These are phyloP conservation scores for Aurelia aurita complex sp. Pacific DNA, from an alignment of 30 jellyfish, hydroid and myxozoan genomes.

Conservation along the genomic window DNA sequence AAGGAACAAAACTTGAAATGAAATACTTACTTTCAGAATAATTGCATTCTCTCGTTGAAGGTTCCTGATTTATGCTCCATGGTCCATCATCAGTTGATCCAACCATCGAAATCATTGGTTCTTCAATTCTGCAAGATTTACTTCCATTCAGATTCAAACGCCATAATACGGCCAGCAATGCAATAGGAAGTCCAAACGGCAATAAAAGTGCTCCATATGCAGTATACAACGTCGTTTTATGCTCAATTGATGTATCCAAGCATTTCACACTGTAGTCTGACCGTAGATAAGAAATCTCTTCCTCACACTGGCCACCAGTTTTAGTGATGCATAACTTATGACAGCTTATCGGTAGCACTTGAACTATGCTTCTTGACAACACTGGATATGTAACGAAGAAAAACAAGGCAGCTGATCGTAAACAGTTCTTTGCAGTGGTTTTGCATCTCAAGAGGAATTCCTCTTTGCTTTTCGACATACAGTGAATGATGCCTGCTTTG, in stretches of 20 bases:
- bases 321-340: conserved; percentile 14
- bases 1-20: too few species aligned
- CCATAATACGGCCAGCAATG: background rate
- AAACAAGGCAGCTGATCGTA: conserved; percentile 13
- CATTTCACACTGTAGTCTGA: conserved; percentile 47
- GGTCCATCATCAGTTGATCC: too few species aligned
- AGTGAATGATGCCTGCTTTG: background rate
- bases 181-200: conserved; percentile 39
- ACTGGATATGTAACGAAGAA: conserved; percentile 55
- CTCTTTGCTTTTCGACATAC: background rate
- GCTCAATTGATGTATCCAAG: background rate
- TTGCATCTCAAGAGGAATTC: background rate
- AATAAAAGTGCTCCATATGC: conserved; percentile 34
- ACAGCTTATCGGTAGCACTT: conserved; percentile 45
- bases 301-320: conserved; percentile 3
- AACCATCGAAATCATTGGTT: background rate
- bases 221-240: background rate
- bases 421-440: background rate
- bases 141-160: background rate
- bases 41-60: too few species aligned
- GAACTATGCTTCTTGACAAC: conserved; percentile 10
- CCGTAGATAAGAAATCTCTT: conserved; percentile 6
- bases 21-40: too few species aligned
- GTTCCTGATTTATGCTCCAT: too few species aligned
- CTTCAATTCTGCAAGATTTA: background rate